Conservation (phyloP, 2,113 vertebrate species). For the Nipponia nippon region DNA sequence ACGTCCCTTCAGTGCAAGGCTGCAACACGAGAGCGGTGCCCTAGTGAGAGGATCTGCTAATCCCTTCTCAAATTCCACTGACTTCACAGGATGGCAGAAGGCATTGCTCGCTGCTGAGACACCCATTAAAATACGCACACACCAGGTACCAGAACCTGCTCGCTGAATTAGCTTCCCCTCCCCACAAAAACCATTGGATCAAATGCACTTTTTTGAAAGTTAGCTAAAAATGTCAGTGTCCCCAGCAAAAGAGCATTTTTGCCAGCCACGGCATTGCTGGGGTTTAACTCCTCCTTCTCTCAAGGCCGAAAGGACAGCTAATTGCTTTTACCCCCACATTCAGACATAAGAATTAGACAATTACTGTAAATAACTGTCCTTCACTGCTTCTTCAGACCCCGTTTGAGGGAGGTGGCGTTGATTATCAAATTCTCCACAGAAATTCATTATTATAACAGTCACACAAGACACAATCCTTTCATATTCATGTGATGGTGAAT, state of each 20-base stretch:
- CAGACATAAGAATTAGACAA: neutral
- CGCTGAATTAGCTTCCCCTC: neutral
- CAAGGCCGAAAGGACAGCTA: neutral
- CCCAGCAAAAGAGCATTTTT: neutral
- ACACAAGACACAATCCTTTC: neutral
- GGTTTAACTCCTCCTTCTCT: neutral
- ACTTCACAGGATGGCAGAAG: neutral
- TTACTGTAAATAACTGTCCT: neutral
- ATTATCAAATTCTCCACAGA: neutral
- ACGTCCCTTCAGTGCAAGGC: conserved; percentile 71
- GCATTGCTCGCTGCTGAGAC: neutral
- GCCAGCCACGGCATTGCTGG: neutral
- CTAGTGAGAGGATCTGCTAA: neutral
- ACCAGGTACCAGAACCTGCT: neutral
- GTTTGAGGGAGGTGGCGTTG: neutral
- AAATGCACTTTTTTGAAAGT: neutral
- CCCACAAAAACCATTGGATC: neutral
- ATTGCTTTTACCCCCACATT: neutral
- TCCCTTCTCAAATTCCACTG: neutral
- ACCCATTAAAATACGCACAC: neutral
- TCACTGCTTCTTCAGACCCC: neutral
- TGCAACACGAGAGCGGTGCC: neutral
- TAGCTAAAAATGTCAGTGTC: neutral
- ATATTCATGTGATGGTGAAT: fast-evolving
- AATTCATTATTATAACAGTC: neutral